Evolutionary conservation across 2,113 vertebrate species (phyloP).

Genomic region (Pyxicephalus adspersus): DNA sequence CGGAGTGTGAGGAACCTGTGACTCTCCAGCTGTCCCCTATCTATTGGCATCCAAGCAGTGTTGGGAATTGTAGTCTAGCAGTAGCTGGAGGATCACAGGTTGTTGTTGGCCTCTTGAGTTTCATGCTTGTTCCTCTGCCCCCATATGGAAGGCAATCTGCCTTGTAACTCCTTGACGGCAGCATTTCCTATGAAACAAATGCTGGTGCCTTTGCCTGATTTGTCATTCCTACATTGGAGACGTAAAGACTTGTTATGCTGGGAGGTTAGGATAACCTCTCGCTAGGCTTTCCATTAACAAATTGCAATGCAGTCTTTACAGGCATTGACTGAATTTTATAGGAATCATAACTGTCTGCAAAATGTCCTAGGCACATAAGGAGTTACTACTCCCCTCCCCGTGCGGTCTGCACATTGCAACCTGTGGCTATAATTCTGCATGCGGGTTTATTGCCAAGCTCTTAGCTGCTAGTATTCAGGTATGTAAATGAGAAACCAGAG

Average conservation of each 20-base stretch:
- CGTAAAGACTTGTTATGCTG: background rate
- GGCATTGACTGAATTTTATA: slow-evolving; percentile 23
- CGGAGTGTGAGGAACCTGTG: too few relatives aligned
- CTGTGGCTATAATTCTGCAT: slow-evolving; percentile 46
- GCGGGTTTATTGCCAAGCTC: slow-evolving; percentile 46
- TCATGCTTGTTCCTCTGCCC: too few relatives aligned
- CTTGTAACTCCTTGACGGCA: background rate
- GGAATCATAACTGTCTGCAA: slow-evolving; percentile 14
- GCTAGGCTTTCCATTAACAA: slow-evolving; percentile 31
- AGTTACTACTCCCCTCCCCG: slow-evolving; percentile 24
- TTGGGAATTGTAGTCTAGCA: too few relatives aligned
- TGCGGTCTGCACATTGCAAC: slow-evolving; percentile 34
- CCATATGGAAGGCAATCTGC: too few relatives aligned
- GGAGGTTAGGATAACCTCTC: slow-evolving; percentile 15
- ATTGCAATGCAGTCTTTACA: slow-evolving; percentile 33
- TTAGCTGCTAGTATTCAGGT: slow-evolving; percentile 48
- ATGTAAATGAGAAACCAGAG: slow-evolving; percentile 53
- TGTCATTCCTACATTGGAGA: background rate
- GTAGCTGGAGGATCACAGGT: too few relatives aligned
- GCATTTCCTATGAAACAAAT: background rate
- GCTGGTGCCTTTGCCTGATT: background rate
- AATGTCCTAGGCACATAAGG: slow-evolving; percentile 27
- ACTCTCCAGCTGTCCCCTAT: too few relatives aligned
- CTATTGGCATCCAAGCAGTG: too few relatives aligned
- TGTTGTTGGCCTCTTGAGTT: too few relatives aligned